Base-by-base conservation (phyloP, 2,113 vertebrate genomes). In the Cyanistes caeruleus region DNA sequence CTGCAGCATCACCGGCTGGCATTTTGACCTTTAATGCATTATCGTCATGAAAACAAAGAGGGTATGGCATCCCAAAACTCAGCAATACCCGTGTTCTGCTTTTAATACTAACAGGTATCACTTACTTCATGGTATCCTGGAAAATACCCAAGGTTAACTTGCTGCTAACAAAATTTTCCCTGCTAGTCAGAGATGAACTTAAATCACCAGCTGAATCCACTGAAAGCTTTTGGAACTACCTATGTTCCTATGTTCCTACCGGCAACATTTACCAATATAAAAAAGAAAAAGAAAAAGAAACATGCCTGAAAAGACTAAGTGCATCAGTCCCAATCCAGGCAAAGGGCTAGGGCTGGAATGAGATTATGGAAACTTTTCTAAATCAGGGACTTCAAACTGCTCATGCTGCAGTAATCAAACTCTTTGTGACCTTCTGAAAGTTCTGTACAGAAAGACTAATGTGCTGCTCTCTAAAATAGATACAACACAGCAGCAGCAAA, bases 1-100 rank as follows among this genome's bases (percentile, higher is more conserved):
- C 91, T 91, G 81, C 48, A 90, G 84, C 90, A 91, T 81, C 84
- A 96, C 76, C 74, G 96, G 88, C 51, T 86, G 56, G 70, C 20
- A 89, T 77, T 60, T 55, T 28, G 39, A 51, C 81, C 63, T n/a
- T 62, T 51, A 80, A 59, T 33, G 69, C 3, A 1, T 25, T 20
- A 67, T 18, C 37, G 81, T 48, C 35, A 37, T 15, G 25, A 44
- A 63, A 44, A 70, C 17, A 75, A 70, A 59, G 53, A 49, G 5
- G 4, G 28, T 30, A 30, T 11, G 52, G 59, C 44, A 48, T 15
- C 43, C 55, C 33, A 51, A 22, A 69, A 59, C 51, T 43, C 4
- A 1, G 15, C 31, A 10, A 73, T 23, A 43, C 14, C 31, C 37
- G 46, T 31, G 43, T 35, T 59, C 55, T 51, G 25, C 63, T 88